A percentile compares a stretch with the other conserved stretches of the same genome.
phyloP scores from a whole-genome alignment of 2,797 vertebrate species.

The Lepus townsendii region DNA sequence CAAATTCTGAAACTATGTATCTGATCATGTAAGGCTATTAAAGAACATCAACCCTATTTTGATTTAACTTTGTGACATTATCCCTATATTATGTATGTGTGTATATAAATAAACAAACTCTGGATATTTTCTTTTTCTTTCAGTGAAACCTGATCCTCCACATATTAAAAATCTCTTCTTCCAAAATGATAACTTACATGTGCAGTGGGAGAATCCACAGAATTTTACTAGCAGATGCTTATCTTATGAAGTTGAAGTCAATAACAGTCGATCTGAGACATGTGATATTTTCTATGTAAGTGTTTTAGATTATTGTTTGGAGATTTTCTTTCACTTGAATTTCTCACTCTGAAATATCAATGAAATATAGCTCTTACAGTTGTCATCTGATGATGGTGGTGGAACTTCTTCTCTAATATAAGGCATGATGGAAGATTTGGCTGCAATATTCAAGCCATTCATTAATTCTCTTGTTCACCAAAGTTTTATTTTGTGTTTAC shows the following conservation, averaged over 20 bases:
- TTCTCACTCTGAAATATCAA: constrained; percentile 48
- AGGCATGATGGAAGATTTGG: background rate
- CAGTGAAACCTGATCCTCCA: constrained; percentile 87
- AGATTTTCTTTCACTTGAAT: constrained; percentile 47
- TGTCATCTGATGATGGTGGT: background rate
- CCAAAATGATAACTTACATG: constrained; percentile 47
- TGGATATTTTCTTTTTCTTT: constrained; percentile 77
- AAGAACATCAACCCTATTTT: constrained; percentile 62
- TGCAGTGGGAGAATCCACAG: constrained; percentile 85
- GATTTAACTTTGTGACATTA: constrained; percentile 61
- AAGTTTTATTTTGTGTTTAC: background rate
- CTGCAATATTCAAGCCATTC: background rate
- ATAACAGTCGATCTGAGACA: constrained; percentile 52
- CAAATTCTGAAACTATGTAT: constrained; percentile 62
- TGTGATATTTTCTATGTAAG: constrained; percentile 65
- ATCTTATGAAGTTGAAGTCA: constrained; percentile 82
- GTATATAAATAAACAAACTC: constrained; percentile 46
- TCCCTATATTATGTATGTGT: background rate
- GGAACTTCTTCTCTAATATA: constrained; percentile 48
- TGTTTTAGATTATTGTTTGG: constrained; percentile 12
- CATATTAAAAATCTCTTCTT: constrained; percentile 73
- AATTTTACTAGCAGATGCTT: constrained; percentile 83
- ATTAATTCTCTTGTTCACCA: constrained; percentile 27
- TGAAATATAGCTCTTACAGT: constrained; percentile 33
- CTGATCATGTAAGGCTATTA: constrained; percentile 55